Evolutionary conservation across 2,797 vertebrate species (phyloP), one percentile per base, ranked within the genome.

Genomic region (Xyrichtys novacula): DNA sequence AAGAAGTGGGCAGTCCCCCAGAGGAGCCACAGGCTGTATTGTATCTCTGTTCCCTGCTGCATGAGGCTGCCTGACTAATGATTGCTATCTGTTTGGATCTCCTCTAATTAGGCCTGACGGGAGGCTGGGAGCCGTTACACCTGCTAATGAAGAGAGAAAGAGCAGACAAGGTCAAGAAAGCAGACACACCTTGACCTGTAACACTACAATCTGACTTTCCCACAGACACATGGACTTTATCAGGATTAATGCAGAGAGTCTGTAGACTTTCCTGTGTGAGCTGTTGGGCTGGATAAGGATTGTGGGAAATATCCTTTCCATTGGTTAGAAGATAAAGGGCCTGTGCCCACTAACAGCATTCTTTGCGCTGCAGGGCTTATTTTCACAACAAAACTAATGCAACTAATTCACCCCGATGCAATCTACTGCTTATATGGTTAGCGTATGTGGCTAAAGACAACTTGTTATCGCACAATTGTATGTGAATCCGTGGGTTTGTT

Each of bases 171-270:
- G 68, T 59, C 54, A 54, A 15, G 64, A 23, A 44, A 67, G 17
- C 50, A 59, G 50, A 65, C 48, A 62, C 65, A 72, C 59, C 74
- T 71, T 79, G 76, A 80, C 72, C 72, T 68, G 39, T 65, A 52
- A 31, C 58, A 53, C 32, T 28, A 56, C 26, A 69, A 56, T n/a
- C 25, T 38, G 26, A 23, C 43, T 71, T 81, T 71, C 68, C 57
- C 69, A 74, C 39, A 47, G 19, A 46, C 47, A 61, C 14, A 25
- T 5, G 49, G 63, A 54, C 29, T 54, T 60, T n/a, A 42, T 50
- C 11, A 44, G 61, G 44, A 77, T 64, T 63, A 71, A 49, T 38
- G 29, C 32, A 1, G 40, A 67, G 29, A 54, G 53, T 26, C 25
- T 12, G 14, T 68, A 9, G 46, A 47, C 36, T 26, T 47, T 38